These are phyloP conservation scores for Aphelenchoides bicaudatus DNA, from an alignment of 2,888 invertebrate genomes.

Conservation along the genomic window DNA sequence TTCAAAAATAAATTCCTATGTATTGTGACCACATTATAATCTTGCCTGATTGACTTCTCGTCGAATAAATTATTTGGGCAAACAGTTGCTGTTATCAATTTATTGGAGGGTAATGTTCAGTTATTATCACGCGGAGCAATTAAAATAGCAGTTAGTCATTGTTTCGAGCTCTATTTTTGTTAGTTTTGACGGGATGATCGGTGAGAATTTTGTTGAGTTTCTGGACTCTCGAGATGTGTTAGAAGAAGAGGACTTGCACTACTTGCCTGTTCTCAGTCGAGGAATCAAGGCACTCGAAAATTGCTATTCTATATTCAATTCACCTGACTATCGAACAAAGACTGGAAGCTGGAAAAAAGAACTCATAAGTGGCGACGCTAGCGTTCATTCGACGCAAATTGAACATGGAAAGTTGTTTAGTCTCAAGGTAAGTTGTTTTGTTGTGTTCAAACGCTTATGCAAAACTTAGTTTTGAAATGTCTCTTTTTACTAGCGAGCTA, in stretches of 20 bases:
- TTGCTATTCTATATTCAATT: neutral
- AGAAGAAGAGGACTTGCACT: neutral
- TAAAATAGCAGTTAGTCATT: too few relatives aligned
- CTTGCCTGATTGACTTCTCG: too few relatives aligned
- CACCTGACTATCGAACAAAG: neutral
- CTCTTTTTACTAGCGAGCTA: too few relatives aligned
- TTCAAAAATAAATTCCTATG: neutral
- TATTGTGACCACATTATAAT: neutral
- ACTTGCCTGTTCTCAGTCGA: neutral
- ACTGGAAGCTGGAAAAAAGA: constrained; percentile 31
- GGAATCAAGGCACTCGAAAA: neutral
- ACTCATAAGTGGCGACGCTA: constrained; percentile 13
- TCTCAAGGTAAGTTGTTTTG: constrained; percentile 21
- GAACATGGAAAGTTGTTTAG: constrained; percentile 28
- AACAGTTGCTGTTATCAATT: too few relatives aligned
- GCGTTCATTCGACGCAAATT: constrained; percentile 26
- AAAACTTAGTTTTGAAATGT: too few relatives aligned
- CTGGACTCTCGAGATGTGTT: constrained; percentile 13
- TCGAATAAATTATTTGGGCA: too few relatives aligned
- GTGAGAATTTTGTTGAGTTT: too few relatives aligned
- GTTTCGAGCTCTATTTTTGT: too few relatives aligned
- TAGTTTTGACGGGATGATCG: too few relatives aligned
- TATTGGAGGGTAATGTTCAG: too few relatives aligned
- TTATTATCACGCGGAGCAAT: too few relatives aligned
- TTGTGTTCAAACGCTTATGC: too few relatives aligned